These are phyloP conservation scores for Elgaria multicarinata DNA, from an alignment of 2,113 vertebrate species.

Conservation along the genomic window DNA sequence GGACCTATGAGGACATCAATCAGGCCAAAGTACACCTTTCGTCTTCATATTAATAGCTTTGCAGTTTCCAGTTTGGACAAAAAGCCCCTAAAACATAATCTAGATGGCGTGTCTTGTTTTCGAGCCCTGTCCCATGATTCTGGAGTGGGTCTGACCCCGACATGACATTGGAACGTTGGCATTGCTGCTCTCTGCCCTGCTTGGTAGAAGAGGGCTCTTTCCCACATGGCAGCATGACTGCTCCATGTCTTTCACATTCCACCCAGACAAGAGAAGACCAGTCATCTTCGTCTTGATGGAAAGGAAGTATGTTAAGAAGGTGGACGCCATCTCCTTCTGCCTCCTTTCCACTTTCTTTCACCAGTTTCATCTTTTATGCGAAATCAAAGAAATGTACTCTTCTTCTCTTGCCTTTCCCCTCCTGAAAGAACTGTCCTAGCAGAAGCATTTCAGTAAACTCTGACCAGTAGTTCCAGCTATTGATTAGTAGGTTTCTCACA, in stretches of 20 bases:
- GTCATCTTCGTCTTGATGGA: not conserved
- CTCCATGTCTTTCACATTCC: not conserved
- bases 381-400: not conserved
- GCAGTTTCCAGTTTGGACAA: not conserved
- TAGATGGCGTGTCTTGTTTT: not conserved
- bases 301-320: not conserved
- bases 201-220: too few species aligned
- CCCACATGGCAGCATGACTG: too few species aligned
- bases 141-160: too few species aligned
- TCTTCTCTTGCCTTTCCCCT: not conserved
- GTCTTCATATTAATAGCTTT: not conserved
- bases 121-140: not conserved
- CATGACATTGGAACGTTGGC: not conserved
- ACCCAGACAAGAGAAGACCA: not conserved
- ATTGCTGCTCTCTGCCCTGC: not conserved
- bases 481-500: too few species aligned
- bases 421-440: too few species aligned
- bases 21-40: not conserved
- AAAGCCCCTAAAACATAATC: not conserved
- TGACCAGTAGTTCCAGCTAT: not conserved
- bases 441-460: not conserved
- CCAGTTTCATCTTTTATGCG: not conserved
- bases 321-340: not conserved
- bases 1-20: not conserved
- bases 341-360: not conserved